phyloP scores from a whole-genome alignment of 1,140 invertebrate genomes.

The Drosophila triauraria region DNA sequence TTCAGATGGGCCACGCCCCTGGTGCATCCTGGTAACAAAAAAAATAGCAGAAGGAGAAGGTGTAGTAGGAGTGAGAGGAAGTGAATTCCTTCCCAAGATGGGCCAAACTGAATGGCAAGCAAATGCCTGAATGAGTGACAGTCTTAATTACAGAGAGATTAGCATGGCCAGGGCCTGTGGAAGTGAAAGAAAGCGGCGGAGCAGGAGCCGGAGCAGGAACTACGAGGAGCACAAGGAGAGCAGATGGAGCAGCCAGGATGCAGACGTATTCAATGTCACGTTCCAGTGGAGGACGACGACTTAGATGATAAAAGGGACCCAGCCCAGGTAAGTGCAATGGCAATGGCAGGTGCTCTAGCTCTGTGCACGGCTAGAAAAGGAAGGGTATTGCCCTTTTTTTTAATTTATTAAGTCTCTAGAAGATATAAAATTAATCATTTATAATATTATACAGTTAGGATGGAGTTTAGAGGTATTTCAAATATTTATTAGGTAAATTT shows the following conservation, averaged over 20 bases:
- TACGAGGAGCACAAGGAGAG: slow-evolving; percentile 3
- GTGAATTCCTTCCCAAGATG: slow-evolving; percentile 24
- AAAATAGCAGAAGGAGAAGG: neutral
- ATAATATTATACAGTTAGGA: neutral
- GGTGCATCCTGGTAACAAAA: slow-evolving; percentile 1
- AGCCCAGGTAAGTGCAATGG: slow-evolving; percentile 46
- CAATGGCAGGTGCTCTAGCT: slow-evolving; percentile 16
- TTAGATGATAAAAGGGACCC: slow-evolving; percentile 44
- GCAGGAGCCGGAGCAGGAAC: neutral
- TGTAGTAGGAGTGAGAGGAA: neutral
- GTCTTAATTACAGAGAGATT: slow-evolving; percentile 79
- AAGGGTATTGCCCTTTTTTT: neutral
- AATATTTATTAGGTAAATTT: neutral
- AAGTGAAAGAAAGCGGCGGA: slow-evolving; percentile 12
- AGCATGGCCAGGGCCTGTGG: slow-evolving; percentile 53
- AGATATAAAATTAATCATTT: neutral
- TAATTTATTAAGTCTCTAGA: neutral
- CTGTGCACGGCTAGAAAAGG: neutral
- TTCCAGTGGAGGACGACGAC: slow-evolving; percentile 51
- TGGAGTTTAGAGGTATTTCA: neutral
- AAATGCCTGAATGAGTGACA: slow-evolving; percentile 70
- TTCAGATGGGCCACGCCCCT: slow-evolving; percentile 47
- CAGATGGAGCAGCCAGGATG: slow-evolving; percentile 27
- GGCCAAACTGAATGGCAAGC: slow-evolving; percentile 50
- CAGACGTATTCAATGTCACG: slow-evolving; percentile 75